A percentile compares a stretch with the other conserved stretches of the same genome.
Evolutionary conservation across 1,140 invertebrate genomes (phyloP).

Genomic region (Apis mellifera): DNA sequence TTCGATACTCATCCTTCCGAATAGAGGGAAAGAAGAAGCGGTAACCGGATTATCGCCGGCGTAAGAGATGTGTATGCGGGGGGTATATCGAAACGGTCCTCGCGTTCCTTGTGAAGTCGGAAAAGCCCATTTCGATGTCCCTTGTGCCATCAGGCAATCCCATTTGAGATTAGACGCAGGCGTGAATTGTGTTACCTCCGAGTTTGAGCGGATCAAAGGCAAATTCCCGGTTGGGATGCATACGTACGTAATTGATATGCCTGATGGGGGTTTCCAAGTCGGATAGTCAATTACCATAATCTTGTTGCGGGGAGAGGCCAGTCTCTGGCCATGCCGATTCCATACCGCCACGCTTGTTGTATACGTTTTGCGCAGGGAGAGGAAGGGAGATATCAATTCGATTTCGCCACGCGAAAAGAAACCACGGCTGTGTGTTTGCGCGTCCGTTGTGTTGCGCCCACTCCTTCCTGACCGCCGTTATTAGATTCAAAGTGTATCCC

Average conservation of each 20-base stretch:
- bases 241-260: constrained; percentile 79
- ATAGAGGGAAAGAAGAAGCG: constrained; percentile 32
- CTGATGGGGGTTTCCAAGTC: constrained; percentile 78
- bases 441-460: background rate
- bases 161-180: constrained; percentile 75
- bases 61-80: constrained; percentile 41
- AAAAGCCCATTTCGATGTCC: constrained; percentile 71
- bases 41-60: constrained; percentile 52
- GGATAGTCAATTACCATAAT: constrained; percentile 80
- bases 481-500: constrained; percentile 52
- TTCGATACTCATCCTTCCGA: constrained; percentile 20
- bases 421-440: constrained; percentile 1
- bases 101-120: constrained; percentile 64
- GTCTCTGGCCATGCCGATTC: constrained; percentile 66
- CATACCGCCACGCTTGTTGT: constrained; percentile 62
- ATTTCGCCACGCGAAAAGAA: constrained; percentile 67
- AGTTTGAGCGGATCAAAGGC: constrained; percentile 76
- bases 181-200: constrained; percentile 75
- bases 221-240: constrained; percentile 74
- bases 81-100: constrained; percentile 56
- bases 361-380: constrained; percentile 38
- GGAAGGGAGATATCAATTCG: constrained; percentile 67
- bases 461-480: constrained; percentile 42
- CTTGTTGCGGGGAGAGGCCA: constrained; percentile 69
- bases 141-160: constrained; percentile 72